A percentile compares a stretch with the other conserved stretches of the same genome.
Evolutionary conservation across 2,113 vertebrate species (phyloP).

Genomic region (Okapia johnstoni): DNA sequence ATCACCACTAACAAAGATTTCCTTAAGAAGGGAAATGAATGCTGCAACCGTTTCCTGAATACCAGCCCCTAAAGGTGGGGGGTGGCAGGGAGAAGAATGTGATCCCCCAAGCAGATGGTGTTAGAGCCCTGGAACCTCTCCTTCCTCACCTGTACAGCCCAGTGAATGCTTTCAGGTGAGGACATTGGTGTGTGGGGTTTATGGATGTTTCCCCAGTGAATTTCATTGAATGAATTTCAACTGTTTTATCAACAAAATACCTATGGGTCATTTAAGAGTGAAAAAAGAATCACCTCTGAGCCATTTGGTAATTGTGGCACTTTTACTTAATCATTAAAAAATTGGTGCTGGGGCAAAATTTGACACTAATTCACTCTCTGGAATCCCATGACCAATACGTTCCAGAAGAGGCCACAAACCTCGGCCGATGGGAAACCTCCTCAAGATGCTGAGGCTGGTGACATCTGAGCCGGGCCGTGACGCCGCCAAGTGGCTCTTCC

Average conservation of each 20-base stretch:
- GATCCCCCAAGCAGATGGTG: neutral
- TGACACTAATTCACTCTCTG: neutral
- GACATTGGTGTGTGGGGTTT: no score
- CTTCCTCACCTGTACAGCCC: no score
- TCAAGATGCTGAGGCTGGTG: neutral
- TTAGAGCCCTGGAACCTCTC: neutral
- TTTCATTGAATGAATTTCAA: neutral
- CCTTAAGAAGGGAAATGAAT: neutral
- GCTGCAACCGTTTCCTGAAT: neutral
- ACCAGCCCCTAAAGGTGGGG: neutral
- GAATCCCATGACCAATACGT: rapidly evolving
- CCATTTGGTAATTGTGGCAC: neutral
- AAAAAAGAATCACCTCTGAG: neutral
- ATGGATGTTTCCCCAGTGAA: neutral
- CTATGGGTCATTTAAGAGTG: neutral
- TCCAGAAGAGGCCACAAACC: neutral
- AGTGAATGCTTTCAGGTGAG: neutral
- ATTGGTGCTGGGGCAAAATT: neutral
- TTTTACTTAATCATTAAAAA: neutral
- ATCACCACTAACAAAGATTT: neutral
- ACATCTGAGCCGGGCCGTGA: neutral
- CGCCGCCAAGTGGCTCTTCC: neutral
- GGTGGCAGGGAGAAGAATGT: rapidly evolving
- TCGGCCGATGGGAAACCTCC: rapidly evolving
- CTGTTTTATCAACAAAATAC: neutral